phyloP scores from a whole-genome alignment of 2,888 invertebrate genomes.

The Didymodactylos carnosus region DNA sequence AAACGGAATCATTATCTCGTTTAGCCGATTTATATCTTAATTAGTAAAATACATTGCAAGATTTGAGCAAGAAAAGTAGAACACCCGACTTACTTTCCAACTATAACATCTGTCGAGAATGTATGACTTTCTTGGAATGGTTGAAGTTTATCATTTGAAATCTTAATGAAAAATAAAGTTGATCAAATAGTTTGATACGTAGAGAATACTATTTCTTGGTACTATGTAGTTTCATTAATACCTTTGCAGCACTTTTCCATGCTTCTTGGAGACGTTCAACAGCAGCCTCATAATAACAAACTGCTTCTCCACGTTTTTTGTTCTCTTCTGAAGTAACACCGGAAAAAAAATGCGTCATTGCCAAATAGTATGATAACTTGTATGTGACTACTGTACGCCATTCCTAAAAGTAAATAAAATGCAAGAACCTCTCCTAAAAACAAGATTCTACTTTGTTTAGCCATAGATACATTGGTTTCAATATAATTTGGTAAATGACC shows the following conservation, averaged over 20 bases:
- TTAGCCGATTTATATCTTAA: conserved; percentile 56
- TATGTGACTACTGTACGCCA: conserved; percentile 39
- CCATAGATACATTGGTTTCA: too few species aligned
- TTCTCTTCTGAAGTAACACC: conserved; percentile 74
- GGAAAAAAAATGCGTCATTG: conserved; percentile 52
- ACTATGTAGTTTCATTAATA: too few species aligned
- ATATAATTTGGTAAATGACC: too few species aligned
- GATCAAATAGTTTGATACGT: too few species aligned
- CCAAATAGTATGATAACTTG: conserved; percentile 41
- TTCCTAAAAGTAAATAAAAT: neutral
- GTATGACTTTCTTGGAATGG: conserved; percentile 28
- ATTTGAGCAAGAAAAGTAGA: neutral
- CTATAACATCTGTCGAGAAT: conserved; percentile 71
- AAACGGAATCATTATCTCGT: conserved; percentile 89
- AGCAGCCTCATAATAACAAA: conserved; percentile 68
- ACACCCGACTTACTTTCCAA: conserved; percentile 25
- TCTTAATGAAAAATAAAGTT: too few species aligned
- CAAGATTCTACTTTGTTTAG: too few species aligned
- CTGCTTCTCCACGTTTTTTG: conserved; percentile 79
- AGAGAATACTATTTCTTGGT: too few species aligned
- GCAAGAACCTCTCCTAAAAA: too few species aligned
- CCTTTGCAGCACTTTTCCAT: conserved; percentile 42
- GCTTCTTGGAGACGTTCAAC: conserved; percentile 26
- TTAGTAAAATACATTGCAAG: neutral
- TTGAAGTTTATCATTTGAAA: neutral